A percentile compares a stretch with the other conserved stretches of the same genome.
Evolutionary conservation across 2,888 invertebrate genomes (phyloP).

Genomic region (Drepanosiphum platanoidis): DNA sequence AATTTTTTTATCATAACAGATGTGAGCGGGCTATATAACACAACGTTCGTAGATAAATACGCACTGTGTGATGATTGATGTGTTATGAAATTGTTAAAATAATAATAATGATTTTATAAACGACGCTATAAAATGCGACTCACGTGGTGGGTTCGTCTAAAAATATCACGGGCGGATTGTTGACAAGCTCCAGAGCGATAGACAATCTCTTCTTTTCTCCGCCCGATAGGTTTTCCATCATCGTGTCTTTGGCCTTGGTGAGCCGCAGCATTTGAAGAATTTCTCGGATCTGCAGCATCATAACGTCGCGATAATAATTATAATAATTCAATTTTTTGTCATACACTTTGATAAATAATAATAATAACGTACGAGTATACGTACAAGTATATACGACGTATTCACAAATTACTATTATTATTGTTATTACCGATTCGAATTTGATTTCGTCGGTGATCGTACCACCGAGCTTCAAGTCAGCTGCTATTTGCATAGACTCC

Average conservation of each 20-base stretch:
- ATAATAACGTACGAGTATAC: too few relatives aligned
- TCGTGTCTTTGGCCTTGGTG: slow-evolving; percentile 77
- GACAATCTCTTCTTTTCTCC: slow-evolving; percentile 94
- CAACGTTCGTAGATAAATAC: neutral
- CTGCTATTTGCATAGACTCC: slow-evolving; percentile 89
- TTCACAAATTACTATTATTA: neutral
- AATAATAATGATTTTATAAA: neutral
- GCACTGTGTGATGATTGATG: neutral
- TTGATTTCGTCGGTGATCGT: slow-evolving; percentile 74
- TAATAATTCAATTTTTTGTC: too few relatives aligned
- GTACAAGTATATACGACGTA: neutral
- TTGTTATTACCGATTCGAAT: slow-evolving; percentile 74
- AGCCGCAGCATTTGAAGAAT: slow-evolving; percentile 85
- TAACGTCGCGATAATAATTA: too few relatives aligned
- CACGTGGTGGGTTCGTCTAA: slow-evolving; percentile 97
- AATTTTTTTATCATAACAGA: neutral
- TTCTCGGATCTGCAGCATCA: slow-evolving; percentile 78
- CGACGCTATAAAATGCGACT: too few relatives aligned
- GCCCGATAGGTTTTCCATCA: slow-evolving; percentile 82
- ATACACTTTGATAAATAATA: too few relatives aligned
- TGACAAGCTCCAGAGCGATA: slow-evolving; percentile 90
- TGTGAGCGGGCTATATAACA: neutral
- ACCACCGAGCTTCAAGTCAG: slow-evolving; percentile 85
- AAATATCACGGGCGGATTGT: slow-evolving; percentile 95
- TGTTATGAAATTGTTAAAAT: neutral